Evolutionary conservation across 2,113 vertebrate species (phyloP).

Genomic region (Emydocephalus ijimae): DNA sequence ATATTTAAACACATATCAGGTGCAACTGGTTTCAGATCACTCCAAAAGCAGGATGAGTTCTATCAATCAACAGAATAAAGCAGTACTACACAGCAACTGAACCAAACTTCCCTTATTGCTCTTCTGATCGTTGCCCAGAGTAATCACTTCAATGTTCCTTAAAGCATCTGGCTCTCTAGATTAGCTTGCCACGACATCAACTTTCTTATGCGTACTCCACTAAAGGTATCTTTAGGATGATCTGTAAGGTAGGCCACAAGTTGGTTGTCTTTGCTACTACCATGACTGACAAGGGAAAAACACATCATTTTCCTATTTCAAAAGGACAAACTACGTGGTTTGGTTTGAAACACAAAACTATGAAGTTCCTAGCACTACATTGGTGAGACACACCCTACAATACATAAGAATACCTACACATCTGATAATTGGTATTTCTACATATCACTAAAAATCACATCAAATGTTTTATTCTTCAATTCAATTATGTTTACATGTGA

Average conservation of each 20-base stretch:
- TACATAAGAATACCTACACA: not conserved
- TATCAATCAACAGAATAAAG: not conserved
- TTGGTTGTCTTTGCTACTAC: not conserved
- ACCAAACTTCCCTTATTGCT: not conserved
- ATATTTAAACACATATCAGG: not conserved
- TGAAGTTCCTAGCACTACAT: not conserved
- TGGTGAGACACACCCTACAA: not conserved
- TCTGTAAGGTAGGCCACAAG: not conserved
- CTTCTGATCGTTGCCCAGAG: not conserved
- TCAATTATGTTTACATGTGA: not conserved
- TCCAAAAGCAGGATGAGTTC: not conserved
- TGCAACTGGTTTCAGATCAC: not conserved
- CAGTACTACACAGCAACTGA: not conserved
- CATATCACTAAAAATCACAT: not conserved
- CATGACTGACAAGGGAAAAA: not conserved
- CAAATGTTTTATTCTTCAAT: not conserved
- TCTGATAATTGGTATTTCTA: not conserved
- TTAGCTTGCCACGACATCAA: not conserved
- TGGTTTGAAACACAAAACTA: not conserved
- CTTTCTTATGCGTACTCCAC: not conserved
- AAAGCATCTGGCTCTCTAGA: not conserved
- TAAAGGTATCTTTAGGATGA: not conserved
- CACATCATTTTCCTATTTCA: not conserved
- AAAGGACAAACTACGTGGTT: not conserved
- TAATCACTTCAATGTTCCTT: not conserved